Conservation (phyloP, 1,140 invertebrate genomes). For the Musca domestica region DNA sequence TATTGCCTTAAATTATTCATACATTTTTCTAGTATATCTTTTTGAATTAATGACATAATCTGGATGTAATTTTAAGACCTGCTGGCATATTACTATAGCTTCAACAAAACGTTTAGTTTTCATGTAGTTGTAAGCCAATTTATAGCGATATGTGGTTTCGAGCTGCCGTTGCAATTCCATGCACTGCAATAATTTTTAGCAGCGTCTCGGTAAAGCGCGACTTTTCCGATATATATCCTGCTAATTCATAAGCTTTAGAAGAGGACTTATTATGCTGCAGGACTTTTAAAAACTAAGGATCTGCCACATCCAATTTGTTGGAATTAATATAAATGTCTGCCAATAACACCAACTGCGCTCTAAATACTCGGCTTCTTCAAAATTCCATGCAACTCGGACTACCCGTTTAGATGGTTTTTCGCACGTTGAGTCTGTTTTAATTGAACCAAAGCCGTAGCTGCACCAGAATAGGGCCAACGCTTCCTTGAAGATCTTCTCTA, state of each 20-base stretch:
- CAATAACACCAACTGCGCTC: constrained; percentile 92
- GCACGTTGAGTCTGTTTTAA: constrained; percentile 88
- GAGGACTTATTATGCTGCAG: constrained; percentile 89
- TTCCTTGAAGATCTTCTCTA: constrained; percentile 67
- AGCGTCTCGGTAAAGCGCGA: constrained; percentile 86
- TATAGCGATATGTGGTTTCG: constrained; percentile 83
- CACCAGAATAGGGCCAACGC: constrained; percentile 84
- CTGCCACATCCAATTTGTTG: constrained; percentile 82
- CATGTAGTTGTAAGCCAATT: constrained; percentile 86
- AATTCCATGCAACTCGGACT: constrained; percentile 83
- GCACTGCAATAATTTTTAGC: constrained; percentile 73
- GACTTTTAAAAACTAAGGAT: constrained; percentile 76
- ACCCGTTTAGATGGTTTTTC: constrained; percentile 87
- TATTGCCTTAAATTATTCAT: constrained; percentile 56
- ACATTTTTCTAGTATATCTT: constrained; percentile 95
- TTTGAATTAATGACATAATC: constrained; percentile 88
- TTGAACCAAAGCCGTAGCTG: constrained; percentile 82
- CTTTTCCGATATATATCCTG: constrained; percentile 85
- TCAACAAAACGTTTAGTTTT: constrained; percentile 79
- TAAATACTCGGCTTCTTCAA: constrained; percentile 93
- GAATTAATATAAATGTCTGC: constrained; percentile 90
- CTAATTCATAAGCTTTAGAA: constrained; percentile 85
- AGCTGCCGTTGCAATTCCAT: constrained; percentile 78
- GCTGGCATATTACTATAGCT: constrained; percentile 80
- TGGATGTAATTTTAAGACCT: constrained; percentile 77